Evolutionary conservation across 1,140 invertebrate species (phyloP), one percentile per base, ranked within the genome.

Genomic region (Calosoma granatense): DNA sequence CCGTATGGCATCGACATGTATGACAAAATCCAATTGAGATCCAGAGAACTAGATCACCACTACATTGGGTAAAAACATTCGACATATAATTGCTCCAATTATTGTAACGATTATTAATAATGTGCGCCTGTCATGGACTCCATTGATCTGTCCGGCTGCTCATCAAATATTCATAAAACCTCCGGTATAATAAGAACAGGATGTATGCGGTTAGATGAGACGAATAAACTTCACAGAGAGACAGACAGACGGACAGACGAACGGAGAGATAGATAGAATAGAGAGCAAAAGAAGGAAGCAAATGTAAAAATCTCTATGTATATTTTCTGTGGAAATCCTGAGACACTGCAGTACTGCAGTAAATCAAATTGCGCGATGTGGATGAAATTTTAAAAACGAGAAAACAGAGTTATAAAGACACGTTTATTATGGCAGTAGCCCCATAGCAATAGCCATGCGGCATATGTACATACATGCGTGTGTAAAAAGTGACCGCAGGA

Each of bases 121-220:
- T 4, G 4, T 47, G 17, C 17, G 41, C 17, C 9, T 11, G 3
- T 9, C 9, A 9, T 14, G 14, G 26, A 4, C 26, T 30, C 14
- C 26, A 30, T 30, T 6, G 26, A 30, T 30, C 26, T 30, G 26
- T 30, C 26, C 26, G 14, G 26, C 26, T 6, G 26, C 41, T 47
- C 41, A 47, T 47, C 9, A 47, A 47, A 47, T 47, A 47, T 47
- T 47, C 41, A 47, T 47, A 47, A 47, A 47, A 47, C 6, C 26
- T 36, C 26, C 41, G 17, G 15, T 17, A 17, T 47, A 47, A 47
- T 47, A 47, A 47, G 41, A 47, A 12, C 41, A 9, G 41, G 41
- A 47, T 47, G 15, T 17, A 3, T 4, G 17, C 17, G 41, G 6
- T 47, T 47, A 47, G 14, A 30, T 30, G 26, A 4, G 14, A 14